Conservation (phyloP, 2,113 vertebrate genomes). For the Phainopepla nitens region DNA sequence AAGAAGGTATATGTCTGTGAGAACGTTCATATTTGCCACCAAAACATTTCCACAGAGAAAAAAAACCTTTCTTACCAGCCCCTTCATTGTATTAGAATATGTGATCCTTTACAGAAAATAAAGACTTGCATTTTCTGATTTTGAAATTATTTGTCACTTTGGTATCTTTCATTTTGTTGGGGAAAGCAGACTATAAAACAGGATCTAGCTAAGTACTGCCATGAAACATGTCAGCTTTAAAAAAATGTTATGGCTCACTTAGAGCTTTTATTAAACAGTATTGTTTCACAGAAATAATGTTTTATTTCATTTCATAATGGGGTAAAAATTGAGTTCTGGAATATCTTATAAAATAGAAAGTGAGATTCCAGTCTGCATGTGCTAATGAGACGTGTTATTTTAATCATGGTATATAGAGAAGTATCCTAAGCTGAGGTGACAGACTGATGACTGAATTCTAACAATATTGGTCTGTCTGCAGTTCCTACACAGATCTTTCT, state of each 20-base stretch:
- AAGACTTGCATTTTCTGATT: background rate
- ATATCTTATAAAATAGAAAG: background rate
- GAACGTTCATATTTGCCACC: background rate
- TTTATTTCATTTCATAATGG: background rate
- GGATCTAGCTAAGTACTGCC: background rate
- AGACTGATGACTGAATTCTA: background rate
- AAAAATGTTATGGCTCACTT: background rate
- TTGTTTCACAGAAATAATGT: background rate
- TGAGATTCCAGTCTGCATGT: background rate
- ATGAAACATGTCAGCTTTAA: background rate
- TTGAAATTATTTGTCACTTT: background rate
- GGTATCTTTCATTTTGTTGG: background rate
- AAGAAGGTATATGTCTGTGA: background rate
- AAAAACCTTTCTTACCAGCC: background rate
- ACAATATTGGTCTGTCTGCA: background rate
- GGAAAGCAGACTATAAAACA: background rate
- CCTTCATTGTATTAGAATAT: background rate
- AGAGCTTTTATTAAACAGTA: background rate
- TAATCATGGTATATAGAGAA: background rate
- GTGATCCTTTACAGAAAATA: background rate
- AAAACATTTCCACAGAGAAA: background rate
- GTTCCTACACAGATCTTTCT: background rate
- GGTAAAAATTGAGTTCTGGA: background rate
- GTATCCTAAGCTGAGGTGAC: background rate
- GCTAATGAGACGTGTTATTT: slow-evolving; percentile 12